Evolutionary conservation across 1,140 invertebrate genomes (phyloP).

Genomic region (Drosophila quadrilineata): DNA sequence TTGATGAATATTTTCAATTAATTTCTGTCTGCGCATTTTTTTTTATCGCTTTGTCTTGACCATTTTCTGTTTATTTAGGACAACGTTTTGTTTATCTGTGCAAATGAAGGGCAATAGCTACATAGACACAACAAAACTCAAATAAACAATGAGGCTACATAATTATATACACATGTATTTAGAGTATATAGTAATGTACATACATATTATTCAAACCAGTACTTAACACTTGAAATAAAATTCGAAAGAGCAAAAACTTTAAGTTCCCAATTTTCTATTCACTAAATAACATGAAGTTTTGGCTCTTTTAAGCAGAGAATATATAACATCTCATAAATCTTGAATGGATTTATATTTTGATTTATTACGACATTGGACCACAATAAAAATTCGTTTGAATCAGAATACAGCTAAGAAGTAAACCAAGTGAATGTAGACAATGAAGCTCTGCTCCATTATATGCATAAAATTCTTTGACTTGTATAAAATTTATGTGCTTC

Average conservation of each 20-base stretch:
- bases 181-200: not conserved
- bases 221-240: no score
- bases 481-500: no score
- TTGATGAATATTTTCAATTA: slow-evolving; percentile 68
- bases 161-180: no score
- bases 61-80: slow-evolving; percentile 67
- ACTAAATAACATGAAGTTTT: not conserved
- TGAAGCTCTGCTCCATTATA: not conserved
- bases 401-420: not conserved
- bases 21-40: slow-evolving; percentile 57
- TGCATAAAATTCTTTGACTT: not conserved
- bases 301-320: slow-evolving; percentile 38
- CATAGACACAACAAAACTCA: slow-evolving; percentile 10
- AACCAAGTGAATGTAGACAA: not conserved
- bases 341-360: slow-evolving; percentile 61
- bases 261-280: no score
- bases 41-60: slow-evolving; percentile 23
- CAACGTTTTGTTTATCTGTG: slow-evolving; percentile 62
- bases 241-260: no score
- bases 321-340: slow-evolving; percentile 77
- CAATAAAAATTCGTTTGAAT: slow-evolving; percentile 20
- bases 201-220: no score
- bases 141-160: slow-evolving; percentile 1
- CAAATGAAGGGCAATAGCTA: slow-evolving; percentile 56
- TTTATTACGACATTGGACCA: slow-evolving; percentile 53